These are phyloP conservation scores for Euplagia quadripunctaria DNA, from an alignment of 2,888 invertebrate genomes.

Conservation along the genomic window DNA sequence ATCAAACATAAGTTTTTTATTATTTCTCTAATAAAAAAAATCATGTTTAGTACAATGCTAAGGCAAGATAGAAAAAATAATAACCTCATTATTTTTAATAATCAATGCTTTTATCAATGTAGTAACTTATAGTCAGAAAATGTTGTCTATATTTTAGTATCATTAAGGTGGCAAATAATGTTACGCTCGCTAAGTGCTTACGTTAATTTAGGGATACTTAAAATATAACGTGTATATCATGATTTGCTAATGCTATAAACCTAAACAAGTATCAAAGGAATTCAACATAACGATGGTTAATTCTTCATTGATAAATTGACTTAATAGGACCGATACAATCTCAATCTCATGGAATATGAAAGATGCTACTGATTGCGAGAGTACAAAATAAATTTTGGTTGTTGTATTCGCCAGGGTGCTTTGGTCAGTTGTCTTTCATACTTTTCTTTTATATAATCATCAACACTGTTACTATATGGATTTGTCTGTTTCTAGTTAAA, in stretches of 20 bases:
- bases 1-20: constrained; percentile 9
- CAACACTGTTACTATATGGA: too few species aligned
- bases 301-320: not conserved
- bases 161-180: not conserved
- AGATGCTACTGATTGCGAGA: not conserved
- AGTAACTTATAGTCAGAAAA: not conserved
- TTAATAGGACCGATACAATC: not conserved
- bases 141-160: too few species aligned
- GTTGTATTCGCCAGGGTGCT: not conserved
- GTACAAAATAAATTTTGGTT: not conserved
- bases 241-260: not conserved
- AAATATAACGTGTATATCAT: not conserved
- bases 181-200: not conserved
- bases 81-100: not conserved
- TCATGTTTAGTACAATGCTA: not conserved
- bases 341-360: not conserved
- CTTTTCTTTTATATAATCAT: too few species aligned
- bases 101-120: too few species aligned
- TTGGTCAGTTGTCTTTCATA: too few species aligned
- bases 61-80: not conserved
- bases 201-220: too few species aligned
- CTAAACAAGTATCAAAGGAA: not conserved
- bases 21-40: constrained; percentile 8
- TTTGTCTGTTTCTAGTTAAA: too few species aligned
- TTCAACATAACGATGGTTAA: not conserved